Evolutionary conservation across 2,113 vertebrate species (phyloP), one percentile per base, ranked within the genome.

Genomic region (Thermophis baileyi): DNA sequence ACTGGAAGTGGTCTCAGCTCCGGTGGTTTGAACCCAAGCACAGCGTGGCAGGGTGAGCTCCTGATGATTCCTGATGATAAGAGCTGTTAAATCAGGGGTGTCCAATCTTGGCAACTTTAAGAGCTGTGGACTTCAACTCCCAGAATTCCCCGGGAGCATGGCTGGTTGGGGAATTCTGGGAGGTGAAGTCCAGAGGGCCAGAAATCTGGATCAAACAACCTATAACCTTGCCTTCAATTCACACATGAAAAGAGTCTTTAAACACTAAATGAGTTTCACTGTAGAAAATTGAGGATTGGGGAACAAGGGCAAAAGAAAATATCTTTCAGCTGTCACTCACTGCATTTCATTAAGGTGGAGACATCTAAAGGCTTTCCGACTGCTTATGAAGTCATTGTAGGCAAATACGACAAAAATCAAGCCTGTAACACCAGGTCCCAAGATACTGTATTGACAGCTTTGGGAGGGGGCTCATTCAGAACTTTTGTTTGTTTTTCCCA

Each of bases 401-500:
- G 81, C 24, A 47, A 8, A 25, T 47, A 46, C 27, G 85, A 22
- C 10, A 14, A 49, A 30, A 87, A 11, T 27, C 27, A 30, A 87
- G 5, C 9, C 46, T 86, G 20, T 44, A 47, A 47, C 44, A 24
- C 8, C 18, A 40, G 3, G 6, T 11, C 4, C 20, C 18, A 35
- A 54, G 2, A 16, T 30, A 20, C 9, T 88, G 47, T 8, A 9
- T 54, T 88, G 49, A 51, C 18, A 35, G 7, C 9, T 35, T 88
- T 53, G 8, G 30, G 20, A 24, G 22, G 6, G 16, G 18, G 8
- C 40, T 22, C 10, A 47, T 47, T 22, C 87, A 88, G 27, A 88
- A 54, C 8, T 18, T 88, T n/a, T 54, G 91, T 87, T 91, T 90
- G 6, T 96, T 97, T 40, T 90, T 96, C 95, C 93, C 97, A 99